phyloP scores from a whole-genome alignment of 2,797 vertebrate genomes.

The Staurois parvus region DNA sequence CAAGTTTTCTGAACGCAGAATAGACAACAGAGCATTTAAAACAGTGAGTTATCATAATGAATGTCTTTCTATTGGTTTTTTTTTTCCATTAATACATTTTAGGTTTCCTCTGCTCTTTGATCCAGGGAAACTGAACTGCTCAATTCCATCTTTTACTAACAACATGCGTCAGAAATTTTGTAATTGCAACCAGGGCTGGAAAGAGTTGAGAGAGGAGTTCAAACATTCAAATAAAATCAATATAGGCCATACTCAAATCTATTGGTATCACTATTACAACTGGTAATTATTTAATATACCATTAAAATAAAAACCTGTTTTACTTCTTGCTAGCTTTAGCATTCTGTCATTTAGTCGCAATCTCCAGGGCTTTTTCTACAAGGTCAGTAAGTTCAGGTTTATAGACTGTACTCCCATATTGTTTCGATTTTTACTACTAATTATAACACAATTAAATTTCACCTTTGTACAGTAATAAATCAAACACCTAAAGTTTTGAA shows the following conservation, averaged over 20 bases:
- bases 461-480: background rate
- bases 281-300: background rate
- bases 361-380: background rate
- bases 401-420: background rate
- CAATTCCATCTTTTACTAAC: background rate
- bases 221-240: constrained; percentile 32
- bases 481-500: background rate
- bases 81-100: no score
- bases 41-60: no score
- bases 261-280: background rate
- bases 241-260: constrained; percentile 17
- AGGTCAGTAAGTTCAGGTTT: background rate
- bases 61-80: no score
- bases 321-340: background rate
- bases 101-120: no score
- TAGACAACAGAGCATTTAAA: no score
- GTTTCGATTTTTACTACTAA: background rate
- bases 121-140: background rate
- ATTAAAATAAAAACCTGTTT: background rate
- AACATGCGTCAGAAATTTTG: constrained; percentile 10
- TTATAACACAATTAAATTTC: background rate
- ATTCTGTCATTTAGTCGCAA: background rate
- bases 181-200: background rate
- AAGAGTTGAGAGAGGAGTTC: background rate
- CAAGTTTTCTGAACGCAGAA: no score